Base-by-base conservation (phyloP, 1,140 invertebrate genomes). In the Calephelis nemesis region DNA sequence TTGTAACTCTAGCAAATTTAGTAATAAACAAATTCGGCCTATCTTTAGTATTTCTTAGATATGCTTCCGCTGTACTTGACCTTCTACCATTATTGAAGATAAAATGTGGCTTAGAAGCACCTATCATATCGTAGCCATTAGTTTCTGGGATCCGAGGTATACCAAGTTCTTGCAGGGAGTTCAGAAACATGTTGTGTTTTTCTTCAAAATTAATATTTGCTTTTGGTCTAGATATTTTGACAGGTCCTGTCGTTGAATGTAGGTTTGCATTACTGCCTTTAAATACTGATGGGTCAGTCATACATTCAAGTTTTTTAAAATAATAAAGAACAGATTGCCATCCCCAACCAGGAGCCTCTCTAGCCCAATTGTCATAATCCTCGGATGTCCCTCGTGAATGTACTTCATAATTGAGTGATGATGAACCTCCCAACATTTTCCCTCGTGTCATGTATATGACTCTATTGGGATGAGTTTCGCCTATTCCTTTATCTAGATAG, bases 351-450 rank as follows among this genome's bases (percentile, higher is more conserved):
- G 92, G 90, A 0, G 75, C 94, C 73, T 71, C 72, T 72, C 78
- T 73, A 84, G 78, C 84, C 96, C 96, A 97, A 5, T 93, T 80
- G 74, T 97, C 95, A 74, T 95, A 97, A 82, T 97, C 96, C 58
- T 90, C 77, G 12, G 93, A 93, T 81, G 96, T 95, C 0, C 96
- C 96, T 69, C 97, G 90, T 0, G 95, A 94, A 79, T 97, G 96
- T 12, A 96, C 94, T 94, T 97, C 96, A 52, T 95, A 96, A 85
- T 97, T 97, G 12, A 96, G 92, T 1, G 94, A 94, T 8, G 95
- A 96, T 3, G 94, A 94, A 1, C 96, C 96, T 9, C 96, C 96
- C 63, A 95, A 81, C 67, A 92, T 90, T 84, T 94, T 94, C 2
- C 93, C 93, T 50, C 88, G 77, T 39, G 76, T 76, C 64, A 81